Evolutionary conservation across 1,140 invertebrate genomes (phyloP).

Genomic region (Elymnias hypermnestra): DNA sequence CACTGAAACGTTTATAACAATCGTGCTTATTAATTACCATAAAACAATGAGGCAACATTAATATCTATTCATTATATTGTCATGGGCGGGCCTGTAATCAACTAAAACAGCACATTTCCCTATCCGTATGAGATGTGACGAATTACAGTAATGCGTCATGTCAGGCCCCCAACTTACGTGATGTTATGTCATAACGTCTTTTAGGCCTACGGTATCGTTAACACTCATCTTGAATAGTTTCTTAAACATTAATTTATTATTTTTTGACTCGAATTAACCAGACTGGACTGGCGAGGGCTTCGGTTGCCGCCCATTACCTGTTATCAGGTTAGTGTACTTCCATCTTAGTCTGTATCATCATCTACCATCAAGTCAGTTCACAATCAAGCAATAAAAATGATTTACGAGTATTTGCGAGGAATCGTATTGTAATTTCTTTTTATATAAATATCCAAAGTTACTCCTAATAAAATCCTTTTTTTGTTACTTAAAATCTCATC

Average conservation of each 20-base stretch:
- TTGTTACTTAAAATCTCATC: too few species aligned
- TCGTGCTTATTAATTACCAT: background rate
- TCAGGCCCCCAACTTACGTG: slow-evolving; percentile 1
- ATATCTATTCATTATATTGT: slow-evolving; percentile 1
- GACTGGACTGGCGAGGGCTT: too few species aligned
- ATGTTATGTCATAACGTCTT: slow-evolving; percentile 5
- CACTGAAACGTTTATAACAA: background rate
- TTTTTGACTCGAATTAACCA: too few species aligned
- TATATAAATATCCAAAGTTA: too few species aligned
- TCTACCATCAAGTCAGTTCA: too few species aligned
- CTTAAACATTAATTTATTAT: background rate
- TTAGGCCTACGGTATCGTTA: background rate
- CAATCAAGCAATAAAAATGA: too few species aligned
- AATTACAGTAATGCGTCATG: slow-evolving; percentile 3
- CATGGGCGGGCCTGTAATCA: background rate
- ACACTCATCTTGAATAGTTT: background rate
- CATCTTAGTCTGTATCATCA: too few species aligned
- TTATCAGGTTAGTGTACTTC: too few species aligned
- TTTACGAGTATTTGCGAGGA: too few species aligned
- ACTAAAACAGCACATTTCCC: slow-evolving; percentile 3
- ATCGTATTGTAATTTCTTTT: too few species aligned
- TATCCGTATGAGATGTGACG: background rate
- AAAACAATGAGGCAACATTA: slow-evolving; percentile 4
- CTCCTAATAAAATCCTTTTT: too few species aligned
- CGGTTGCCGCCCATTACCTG: too few species aligned